A percentile compares a stretch with the other conserved stretches of the same genome.
phyloP scores from a whole-genome alignment of 2,113 vertebrate genomes.

The Poeciliopsis prolifica region DNA sequence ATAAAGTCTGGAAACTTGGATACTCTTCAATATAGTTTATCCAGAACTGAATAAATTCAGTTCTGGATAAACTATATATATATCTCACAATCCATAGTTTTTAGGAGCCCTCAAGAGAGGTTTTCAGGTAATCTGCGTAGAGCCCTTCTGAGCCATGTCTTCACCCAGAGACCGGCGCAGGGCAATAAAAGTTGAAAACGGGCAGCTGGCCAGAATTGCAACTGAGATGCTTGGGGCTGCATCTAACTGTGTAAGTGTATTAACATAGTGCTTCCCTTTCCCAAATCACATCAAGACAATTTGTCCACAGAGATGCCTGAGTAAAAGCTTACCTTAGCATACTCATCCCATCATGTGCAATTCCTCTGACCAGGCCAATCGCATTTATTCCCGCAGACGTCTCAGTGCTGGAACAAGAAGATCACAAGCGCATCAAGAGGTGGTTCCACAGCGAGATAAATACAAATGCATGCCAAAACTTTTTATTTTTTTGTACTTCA shows the following conservation, averaged over 20 bases:
- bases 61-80: no score
- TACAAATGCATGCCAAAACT: neutral
- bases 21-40: neutral
- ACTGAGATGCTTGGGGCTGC: conserved; percentile 54
- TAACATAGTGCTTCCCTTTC: conserved; percentile 63
- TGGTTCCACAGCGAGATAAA: neutral
- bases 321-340: conserved; percentile 75
- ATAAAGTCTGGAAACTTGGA: neutral
- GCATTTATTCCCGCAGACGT: conserved; percentile 56
- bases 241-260: conserved; percentile 63
- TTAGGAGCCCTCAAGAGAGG: neutral
- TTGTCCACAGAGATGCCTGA: conserved; percentile 60
- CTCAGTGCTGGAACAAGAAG: conserved; percentile 34
- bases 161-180: conserved; percentile 34
- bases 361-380: conserved; percentile 53
- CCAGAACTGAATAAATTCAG: neutral
- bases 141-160: conserved; percentile 22
- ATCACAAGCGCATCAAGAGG: neutral
- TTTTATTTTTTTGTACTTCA: neutral
- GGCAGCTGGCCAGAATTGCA: conserved; percentile 52
- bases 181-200: conserved; percentile 25
- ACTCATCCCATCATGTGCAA: conserved; percentile 63
- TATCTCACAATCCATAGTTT: neutral
- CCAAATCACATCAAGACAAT: conserved; percentile 82
- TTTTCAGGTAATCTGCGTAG: neutral